phyloP scores from a whole-genome alignment of 1,140 invertebrate species.

The Drosophila novamexicana region DNA sequence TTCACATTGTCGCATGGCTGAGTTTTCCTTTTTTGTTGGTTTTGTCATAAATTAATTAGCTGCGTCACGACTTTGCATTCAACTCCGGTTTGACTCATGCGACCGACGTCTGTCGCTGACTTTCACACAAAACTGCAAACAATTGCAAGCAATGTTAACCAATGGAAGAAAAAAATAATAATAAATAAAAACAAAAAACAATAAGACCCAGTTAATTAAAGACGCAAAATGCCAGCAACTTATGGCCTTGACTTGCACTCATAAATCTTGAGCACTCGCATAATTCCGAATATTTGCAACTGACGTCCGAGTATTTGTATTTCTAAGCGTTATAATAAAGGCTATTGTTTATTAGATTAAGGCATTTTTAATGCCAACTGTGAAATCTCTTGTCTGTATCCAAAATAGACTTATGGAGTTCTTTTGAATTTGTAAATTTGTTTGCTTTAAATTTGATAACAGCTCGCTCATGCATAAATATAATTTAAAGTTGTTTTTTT shows the following conservation, averaged over 20 bases:
- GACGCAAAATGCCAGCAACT: slow-evolving; percentile 40
- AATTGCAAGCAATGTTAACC: slow-evolving; percentile 38
- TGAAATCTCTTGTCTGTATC: slow-evolving; percentile 6
- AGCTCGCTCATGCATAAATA: neutral
- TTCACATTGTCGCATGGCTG: slow-evolving; percentile 59
- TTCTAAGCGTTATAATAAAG: slow-evolving; percentile 17
- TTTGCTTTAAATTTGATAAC: neutral
- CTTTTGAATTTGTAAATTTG: neutral
- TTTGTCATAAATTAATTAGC: slow-evolving; percentile 80
- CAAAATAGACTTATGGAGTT: slow-evolving; percentile 14
- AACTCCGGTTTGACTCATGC: slow-evolving; percentile 42
- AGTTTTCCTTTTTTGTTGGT: slow-evolving; percentile 51
- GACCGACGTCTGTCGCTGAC: slow-evolving; percentile 40
- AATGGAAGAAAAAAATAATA: slow-evolving; percentile 4
- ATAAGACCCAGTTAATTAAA: slow-evolving; percentile 67
- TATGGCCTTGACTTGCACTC: slow-evolving; percentile 59
- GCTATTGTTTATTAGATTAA: slow-evolving; percentile 24
- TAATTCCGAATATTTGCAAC: slow-evolving; percentile 28
- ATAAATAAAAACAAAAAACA: slow-evolving; percentile 25
- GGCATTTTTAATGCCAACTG: slow-evolving; percentile 4
- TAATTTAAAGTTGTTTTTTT: neutral
- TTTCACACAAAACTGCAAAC: slow-evolving; percentile 66
- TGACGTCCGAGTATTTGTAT: slow-evolving; percentile 4
- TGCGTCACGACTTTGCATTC: slow-evolving; percentile 70
- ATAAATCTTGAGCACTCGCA: slow-evolving; percentile 8